Percentiles rank a stretch among this genome's conserved stretches.
Evolutionary conservation across 1,140 invertebrate species (phyloP).

Genomic region (Mactra quadrangularis): DNA sequence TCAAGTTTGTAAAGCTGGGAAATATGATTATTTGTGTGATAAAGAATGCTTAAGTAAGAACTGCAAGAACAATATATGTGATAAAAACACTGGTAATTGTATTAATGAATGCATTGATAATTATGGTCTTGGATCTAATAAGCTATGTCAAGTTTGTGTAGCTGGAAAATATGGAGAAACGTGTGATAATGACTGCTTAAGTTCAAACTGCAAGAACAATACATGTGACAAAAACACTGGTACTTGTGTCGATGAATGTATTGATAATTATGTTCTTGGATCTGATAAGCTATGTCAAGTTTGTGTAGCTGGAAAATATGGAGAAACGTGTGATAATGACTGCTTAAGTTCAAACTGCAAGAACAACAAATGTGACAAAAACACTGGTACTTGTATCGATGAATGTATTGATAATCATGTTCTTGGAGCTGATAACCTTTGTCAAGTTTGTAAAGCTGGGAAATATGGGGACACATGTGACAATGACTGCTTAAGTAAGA

Average conservation of each 20-base stretch:
- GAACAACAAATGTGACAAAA: neutral
- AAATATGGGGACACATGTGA: neutral
- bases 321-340: neutral
- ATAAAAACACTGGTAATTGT: neutral
- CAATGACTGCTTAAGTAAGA: neutral
- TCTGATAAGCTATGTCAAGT: too few species aligned
- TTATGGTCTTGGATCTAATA: neutral
- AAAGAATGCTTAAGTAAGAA: too few species aligned
- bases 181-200: too few species aligned
- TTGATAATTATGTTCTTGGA: too few species aligned
- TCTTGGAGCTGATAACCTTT: neutral
- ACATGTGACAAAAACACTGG: too few species aligned
- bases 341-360: constrained; percentile 5
- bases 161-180: too few species aligned
- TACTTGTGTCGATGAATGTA: neutral
- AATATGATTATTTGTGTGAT: neutral
- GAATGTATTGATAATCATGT: neutral
- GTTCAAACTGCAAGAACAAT: too few species aligned
- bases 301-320: constrained; percentile 7
- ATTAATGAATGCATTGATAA: neutral
- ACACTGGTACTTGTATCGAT: neutral
- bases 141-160: too few species aligned
- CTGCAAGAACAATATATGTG: neutral
- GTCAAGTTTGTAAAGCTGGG: neutral
- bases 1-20: neutral